Evolutionary conservation across 2,888 invertebrate species (phyloP).

Genomic region (Capitulum mitella): DNA sequence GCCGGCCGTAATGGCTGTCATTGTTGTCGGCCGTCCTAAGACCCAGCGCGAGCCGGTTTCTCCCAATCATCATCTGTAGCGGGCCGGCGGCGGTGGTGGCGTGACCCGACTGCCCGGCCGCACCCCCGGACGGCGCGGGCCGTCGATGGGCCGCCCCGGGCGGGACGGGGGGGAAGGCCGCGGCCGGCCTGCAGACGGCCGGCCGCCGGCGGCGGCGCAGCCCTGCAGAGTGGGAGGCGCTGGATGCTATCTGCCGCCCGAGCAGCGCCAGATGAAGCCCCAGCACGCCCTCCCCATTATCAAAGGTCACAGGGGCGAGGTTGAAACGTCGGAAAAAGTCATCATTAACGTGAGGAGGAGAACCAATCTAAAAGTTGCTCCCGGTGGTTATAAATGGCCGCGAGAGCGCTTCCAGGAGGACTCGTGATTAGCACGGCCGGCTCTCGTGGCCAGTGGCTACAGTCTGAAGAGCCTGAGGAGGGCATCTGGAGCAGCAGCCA

Average conservation of each 20-base stretch:
- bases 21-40: background rate
- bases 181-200: background rate
- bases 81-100: constrained; percentile 90
- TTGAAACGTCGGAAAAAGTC: constrained; percentile 23
- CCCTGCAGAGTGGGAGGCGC: background rate
- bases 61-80: constrained; percentile 45
- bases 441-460: background rate
- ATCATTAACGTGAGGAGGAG: constrained; percentile 12
- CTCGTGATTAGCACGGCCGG: background rate
- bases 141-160: background rate
- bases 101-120: constrained; percentile 43
- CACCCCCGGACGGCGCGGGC: background rate
- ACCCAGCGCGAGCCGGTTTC: background rate
- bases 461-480: too few species aligned
- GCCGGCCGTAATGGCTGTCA: background rate
- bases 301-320: constrained; percentile 14
- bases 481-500: background rate
- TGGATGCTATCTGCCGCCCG: background rate
- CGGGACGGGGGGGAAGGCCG: background rate
- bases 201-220: background rate
- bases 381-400: constrained; percentile 21
- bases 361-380: constrained; percentile 22
- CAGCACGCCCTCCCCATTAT: constrained; percentile 8
- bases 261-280: background rate
- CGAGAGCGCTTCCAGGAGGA: background rate